Base-by-base conservation (phyloP, 2,113 vertebrate genomes). In the Hyaena hyaena region DNA sequence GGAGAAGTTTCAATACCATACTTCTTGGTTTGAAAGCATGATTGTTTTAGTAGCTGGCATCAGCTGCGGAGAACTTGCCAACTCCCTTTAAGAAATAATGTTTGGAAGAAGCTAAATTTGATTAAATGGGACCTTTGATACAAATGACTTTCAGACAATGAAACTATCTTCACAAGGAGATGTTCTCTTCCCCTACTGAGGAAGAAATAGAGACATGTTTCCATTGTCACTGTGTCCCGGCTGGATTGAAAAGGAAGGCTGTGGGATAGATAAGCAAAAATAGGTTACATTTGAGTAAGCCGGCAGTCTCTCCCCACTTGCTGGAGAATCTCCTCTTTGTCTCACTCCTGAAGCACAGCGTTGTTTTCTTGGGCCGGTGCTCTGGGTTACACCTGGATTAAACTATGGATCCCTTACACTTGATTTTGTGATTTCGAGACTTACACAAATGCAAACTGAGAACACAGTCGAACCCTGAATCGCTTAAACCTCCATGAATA, bases 281-380 rank as follows among this genome's bases (percentile, higher is more conserved):
- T 93, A 97, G 98, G 98, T 95, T 97, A 71, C 76, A 90, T 95
- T 96, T 97, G 95, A 98, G 98, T 79, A 98, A 95, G 93, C 94
- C 23, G 4, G 97, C 96, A 81, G 97, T 69, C 96, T 83, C 96
- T 95, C 95, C 1, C 45, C 69, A 81, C 98, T 73, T 58, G 68
- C 76, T 94, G 96, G 98, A 98, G 96, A 98, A 90, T 95, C 73
- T 96, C 95, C 50, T 98, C 98, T 98, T 98, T 98, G 98, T 98
- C 97, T 96, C 71, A 43, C 81, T 95, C 89, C 68, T 98, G 97
- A 98, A 90, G 76, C 92, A 48, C 96, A 21, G 24, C 0, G 0
- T 98, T 97, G 91, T 96, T 98, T 98, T 93, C 97, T 97, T 26
- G 1, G 26, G 88, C 87, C 63, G 19, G 17, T 0, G 81, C 63